Base-by-base conservation (phyloP, 1,140 invertebrate species). In the Aphis craccivora region DNA sequence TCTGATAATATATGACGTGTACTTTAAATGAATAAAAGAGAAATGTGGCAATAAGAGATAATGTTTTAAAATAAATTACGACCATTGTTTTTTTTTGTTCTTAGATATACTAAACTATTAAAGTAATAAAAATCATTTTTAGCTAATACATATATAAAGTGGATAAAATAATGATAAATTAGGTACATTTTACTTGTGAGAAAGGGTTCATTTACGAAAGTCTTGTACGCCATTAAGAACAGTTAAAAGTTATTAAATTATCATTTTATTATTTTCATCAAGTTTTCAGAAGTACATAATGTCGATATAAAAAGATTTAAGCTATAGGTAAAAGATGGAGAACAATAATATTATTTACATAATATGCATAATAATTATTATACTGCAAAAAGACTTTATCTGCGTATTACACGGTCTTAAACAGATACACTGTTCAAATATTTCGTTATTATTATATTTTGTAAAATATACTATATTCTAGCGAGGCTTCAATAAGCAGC, bases 11-110 rank as follows among this genome's bases (percentile, higher is more conserved):
- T 48, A 48, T 14, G n/a, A 53, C 8, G n/a, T 88, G 48, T 37
- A 37, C 18, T 53, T 89, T n/a, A 89, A 89, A 89, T 14, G 51
- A 89, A 89, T 89, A 40, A 55, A 88, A 89, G 48, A 55, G 48
- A 89, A 89, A 89, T 89, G n/a, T 89, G 8, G 51, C 22, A 55
- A 55, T 55, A 55, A 40, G 88, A 53, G 51, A 40, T 55, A 55
- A 45, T 37, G 48, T 53, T n/a, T 89, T 89, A 25, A 53, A 89
- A 89, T 53, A 89, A 89, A 89, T 37, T n/a, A n/a, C 60, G 23
- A 30, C 40, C 22, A 25, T 84, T 84, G 83, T 84, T 84, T 84
- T 84, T 40, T 83, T 37, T 35, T 35, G 37, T 84, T 43, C 83
- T 43, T 84, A 76, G n/a, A 81, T 35, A 43, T 86, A 45, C 25